These are phyloP conservation scores for Gymnopithys bicolor DNA, from an alignment of 2,797 vertebrate species.

Conservation along the genomic window DNA sequence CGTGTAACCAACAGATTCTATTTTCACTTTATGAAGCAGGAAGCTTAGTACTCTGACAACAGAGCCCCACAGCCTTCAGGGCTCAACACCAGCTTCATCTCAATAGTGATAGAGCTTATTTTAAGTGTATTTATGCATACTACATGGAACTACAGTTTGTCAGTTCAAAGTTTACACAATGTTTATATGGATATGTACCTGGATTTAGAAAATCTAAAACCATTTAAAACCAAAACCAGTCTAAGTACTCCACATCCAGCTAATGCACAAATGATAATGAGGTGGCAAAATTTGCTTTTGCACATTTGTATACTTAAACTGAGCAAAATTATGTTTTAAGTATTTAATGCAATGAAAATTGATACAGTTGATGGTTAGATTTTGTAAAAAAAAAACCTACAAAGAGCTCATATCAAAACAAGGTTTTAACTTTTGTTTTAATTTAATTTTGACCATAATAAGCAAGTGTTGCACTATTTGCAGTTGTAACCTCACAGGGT, in stretches of 20 bases:
- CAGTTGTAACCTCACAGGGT: background rate
- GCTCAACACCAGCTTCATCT: background rate
- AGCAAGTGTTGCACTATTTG: background rate
- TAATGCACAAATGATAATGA: background rate
- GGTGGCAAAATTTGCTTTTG: background rate
- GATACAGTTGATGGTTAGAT: background rate
- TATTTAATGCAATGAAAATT: background rate
- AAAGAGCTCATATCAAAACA: background rate
- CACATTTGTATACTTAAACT: background rate
- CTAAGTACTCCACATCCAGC: background rate
- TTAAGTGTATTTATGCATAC: background rate
- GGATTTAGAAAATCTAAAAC: background rate
- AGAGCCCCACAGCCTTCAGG: background rate
- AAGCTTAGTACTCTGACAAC: background rate
- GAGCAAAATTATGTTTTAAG: background rate
- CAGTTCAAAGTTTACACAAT: background rate
- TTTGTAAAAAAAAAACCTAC: background rate
- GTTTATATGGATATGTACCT: background rate
- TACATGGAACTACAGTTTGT: background rate
- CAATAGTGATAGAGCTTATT: background rate
- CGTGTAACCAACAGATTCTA: background rate
- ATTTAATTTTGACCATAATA: background rate
- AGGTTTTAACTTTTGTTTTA: background rate
- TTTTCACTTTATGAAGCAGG: background rate
- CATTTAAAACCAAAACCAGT: background rate